Evolutionary conservation across 2,113 vertebrate species (phyloP), one percentile per base, ranked within the genome.

Genomic region (Lamprologus lemairii): DNA sequence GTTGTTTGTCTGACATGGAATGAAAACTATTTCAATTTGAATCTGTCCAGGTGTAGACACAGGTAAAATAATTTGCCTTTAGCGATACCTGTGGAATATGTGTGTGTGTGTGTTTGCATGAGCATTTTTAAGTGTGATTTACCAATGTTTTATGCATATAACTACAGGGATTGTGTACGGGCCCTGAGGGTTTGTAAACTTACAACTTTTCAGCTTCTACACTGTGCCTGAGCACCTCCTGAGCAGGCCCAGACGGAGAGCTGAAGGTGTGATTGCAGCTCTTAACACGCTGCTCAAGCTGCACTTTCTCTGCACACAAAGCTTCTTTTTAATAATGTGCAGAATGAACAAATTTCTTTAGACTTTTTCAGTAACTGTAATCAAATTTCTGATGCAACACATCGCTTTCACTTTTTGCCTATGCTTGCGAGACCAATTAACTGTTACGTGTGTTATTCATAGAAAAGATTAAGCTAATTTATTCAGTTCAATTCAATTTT

Each of bases 331-430:
- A 28, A 47, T 28, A 73, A 75, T 19, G 16, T 47, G 9, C 42
- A 28, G 16, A 75, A 75, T 47, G 8, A 75, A 2, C 5, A 10
- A 2, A 0, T 17, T 17, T 5, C 1, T 47, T 47, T 17, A 2
- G 23, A 47, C 71, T 49, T 31, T 12, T 75, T 31, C 71, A 75
- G 9, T 65, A 75, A 75, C 23, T 75, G 23, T 75, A 31, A 19
- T 31, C 9, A 75, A 75, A 17, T 49, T 47, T 65, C 31, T n/a
- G 31, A 65, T 65, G 6, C 31, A 35, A 35, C 60, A n/a, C 31
- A n/a, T 65, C 0, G 0, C 17, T 45, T 75, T 45, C 35, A 17
- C 71, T 47, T 75, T 49, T 75, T 1, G 1, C 42, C 14, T 75
- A 16, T 47, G 14, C 7, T 75, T 7, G 23, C 3, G 4, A 75